Conservation (phyloP, 2,113 vertebrate species). For the Microcebus lehilahytsara region DNA sequence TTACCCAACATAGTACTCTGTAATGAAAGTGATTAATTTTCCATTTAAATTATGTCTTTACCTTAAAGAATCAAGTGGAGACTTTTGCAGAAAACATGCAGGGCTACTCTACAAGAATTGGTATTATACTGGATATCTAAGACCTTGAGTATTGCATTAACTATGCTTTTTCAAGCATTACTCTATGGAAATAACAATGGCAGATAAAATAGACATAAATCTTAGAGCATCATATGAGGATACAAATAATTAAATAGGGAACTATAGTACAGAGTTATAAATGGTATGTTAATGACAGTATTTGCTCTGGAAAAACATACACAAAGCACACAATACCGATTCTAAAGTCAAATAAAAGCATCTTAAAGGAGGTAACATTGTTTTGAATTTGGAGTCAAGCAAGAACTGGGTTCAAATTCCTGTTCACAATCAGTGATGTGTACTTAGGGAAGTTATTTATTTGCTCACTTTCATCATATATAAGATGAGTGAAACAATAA, state of each 20-base stretch:
- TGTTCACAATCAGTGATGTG: background rate
- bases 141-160: background rate
- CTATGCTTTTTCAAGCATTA: background rate
- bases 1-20: background rate
- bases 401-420: background rate
- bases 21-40: background rate
- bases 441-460: background rate
- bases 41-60: background rate
- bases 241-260: background rate
- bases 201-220: background rate
- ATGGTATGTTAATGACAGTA: background rate
- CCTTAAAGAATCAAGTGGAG: background rate
- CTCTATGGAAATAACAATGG: background rate
- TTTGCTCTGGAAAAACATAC: background rate
- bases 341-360: background rate
- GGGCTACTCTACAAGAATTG: background rate
- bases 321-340: background rate
- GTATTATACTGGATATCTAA: background rate
- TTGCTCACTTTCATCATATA: background rate
- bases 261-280: background rate
- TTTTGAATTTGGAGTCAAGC: background rate
- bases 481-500: background rate
- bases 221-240: background rate
- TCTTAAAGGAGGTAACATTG: background rate
- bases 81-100: background rate